Conservation (phyloP, 2,888 invertebrate genomes). For the Amaurobius ferox region DNA sequence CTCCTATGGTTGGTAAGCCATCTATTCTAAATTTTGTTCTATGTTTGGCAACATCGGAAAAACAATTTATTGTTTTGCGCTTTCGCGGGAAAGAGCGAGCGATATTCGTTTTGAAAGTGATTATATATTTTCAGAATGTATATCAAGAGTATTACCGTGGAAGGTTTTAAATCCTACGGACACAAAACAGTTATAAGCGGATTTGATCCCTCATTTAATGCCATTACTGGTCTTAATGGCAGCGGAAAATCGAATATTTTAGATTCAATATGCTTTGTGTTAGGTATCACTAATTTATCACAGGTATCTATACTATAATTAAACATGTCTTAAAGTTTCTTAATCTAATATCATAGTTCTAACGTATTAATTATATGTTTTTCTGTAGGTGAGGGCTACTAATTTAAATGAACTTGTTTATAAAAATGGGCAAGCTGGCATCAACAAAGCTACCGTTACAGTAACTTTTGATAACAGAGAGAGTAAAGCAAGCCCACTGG, state of each 20-base stretch:
- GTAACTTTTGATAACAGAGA: conserved; percentile 96
- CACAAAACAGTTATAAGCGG: conserved; percentile 92
- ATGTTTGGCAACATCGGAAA: no score
- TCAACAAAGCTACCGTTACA: conserved; percentile 96
- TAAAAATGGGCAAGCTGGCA: conserved; percentile 96
- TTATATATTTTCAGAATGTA: conserved; percentile 82
- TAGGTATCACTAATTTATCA: conserved; percentile 81
- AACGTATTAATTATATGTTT: no score
- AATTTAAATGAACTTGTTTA: conserved; percentile 97
- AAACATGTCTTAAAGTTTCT: no score
- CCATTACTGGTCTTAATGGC: conserved; percentile 98
- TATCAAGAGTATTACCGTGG: conserved; percentile 92
- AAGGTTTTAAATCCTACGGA: conserved; percentile 99
- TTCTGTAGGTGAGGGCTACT: conserved; percentile 89
- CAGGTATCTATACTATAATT: conserved; percentile 83
- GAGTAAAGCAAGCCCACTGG: conserved; percentile 88
- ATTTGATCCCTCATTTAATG: conserved; percentile 97
- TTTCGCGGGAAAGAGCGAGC: no score
- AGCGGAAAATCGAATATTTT: conserved; percentile 98
- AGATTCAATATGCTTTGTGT: conserved; percentile 97
- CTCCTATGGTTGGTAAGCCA: no score
- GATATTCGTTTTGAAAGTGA: neutral
- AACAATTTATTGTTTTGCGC: no score
- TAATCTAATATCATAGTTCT: no score
- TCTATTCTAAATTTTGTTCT: no score